Conservation (phyloP, 2,888 invertebrate genomes). For the Cremastobaeus sp. region DNA sequence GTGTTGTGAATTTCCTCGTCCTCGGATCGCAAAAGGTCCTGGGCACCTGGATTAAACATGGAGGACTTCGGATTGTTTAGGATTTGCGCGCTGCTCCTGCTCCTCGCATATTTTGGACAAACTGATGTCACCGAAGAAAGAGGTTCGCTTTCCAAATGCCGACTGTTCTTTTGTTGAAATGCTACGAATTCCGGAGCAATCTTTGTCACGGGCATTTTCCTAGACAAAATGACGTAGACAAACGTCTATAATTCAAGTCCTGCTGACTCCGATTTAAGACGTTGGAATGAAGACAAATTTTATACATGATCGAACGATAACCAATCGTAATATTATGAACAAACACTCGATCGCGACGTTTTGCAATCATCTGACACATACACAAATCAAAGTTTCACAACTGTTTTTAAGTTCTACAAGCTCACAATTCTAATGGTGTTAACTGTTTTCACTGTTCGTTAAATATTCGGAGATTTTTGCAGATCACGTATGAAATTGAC, state of each 20-base stretch:
- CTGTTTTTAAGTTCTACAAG: neutral
- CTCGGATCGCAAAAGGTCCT: conserved; percentile 52
- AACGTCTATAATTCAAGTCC: no score
- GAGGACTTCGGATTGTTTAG: conserved; percentile 62
- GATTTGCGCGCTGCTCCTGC: conserved; percentile 61
- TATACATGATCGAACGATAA: no score
- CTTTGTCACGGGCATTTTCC: no score
- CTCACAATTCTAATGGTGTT: conserved; percentile 7
- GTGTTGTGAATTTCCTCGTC: conserved; percentile 66
- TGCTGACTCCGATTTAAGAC: no score
- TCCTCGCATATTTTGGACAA: conserved; percentile 61
- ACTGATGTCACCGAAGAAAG: conserved; percentile 74
- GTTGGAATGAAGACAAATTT: no score
- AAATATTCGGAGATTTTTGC: neutral
- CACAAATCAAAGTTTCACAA: no score
- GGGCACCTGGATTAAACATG: conserved; percentile 68
- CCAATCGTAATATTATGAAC: no score
- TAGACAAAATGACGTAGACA: no score
- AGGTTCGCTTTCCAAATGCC: conserved; percentile 66
- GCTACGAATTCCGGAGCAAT: neutral
- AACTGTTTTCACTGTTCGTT: neutral
- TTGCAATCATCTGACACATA: no score
- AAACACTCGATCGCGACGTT: no score
- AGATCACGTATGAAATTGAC: conserved; percentile 9
- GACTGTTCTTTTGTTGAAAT: neutral